Conservation (phyloP, 30 jellyfish, hydroid and myxozoan species). For the Aurelia aurita region DNA sequence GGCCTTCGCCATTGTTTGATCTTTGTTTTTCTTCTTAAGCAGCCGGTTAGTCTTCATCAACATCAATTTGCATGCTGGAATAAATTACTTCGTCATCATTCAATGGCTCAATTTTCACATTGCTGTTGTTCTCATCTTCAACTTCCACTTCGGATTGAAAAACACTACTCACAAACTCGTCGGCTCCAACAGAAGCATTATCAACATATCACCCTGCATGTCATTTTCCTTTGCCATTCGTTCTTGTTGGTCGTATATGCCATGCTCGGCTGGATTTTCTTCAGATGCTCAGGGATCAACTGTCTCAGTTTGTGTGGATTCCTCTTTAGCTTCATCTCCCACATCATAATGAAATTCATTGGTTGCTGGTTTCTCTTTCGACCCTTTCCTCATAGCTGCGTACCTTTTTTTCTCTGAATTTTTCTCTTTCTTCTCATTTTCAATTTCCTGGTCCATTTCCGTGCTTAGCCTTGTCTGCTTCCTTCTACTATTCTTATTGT, state of each 20-base stretch:
- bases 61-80: too few relatives aligned
- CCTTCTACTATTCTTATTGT: neutral
- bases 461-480: neutral
- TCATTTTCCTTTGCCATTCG: neutral
- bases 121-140: neutral
- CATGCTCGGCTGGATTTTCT: neutral
- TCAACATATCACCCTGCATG: neutral
- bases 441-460: neutral
- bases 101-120: too few relatives aligned
- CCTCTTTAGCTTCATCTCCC: neutral
- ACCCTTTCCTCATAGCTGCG: neutral
- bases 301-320: neutral
- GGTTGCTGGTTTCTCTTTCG: neutral
- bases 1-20: too few relatives aligned
- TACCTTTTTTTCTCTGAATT: neutral
- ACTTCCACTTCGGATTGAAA: neutral
- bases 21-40: too few relatives aligned
- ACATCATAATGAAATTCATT: neutral
- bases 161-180: neutral
- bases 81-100: too few relatives aligned
- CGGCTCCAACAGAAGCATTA: neutral
- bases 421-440: neutral
- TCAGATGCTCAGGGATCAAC: neutral
- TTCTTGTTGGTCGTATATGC: neutral
- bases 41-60: too few relatives aligned